Conservation (phyloP, 2,888 invertebrate genomes). For the Apocheima hispidaria region DNA sequence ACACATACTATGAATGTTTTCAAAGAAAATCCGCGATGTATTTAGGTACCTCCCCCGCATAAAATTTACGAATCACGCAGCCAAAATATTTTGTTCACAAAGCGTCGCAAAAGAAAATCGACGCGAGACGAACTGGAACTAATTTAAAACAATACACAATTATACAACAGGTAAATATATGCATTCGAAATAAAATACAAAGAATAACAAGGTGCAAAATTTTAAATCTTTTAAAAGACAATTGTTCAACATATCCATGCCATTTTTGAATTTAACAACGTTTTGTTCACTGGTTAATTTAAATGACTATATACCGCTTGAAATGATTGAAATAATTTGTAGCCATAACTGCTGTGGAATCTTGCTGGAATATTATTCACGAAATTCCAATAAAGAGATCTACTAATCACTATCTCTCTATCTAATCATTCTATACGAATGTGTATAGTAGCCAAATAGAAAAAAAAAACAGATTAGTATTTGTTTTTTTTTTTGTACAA, state of each 20-base stretch:
- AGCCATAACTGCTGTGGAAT: neutral
- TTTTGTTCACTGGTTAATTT: neutral
- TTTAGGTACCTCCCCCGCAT: conserved; percentile 30
- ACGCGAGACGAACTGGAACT: conserved; percentile 11
- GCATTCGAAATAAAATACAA: neutral
- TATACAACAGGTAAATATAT: conserved; percentile 4
- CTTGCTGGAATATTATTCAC: neutral
- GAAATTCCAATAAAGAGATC: neutral
- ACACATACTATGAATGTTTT: conserved; percentile 4
- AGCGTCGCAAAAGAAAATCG: conserved; percentile 19
- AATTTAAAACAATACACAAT: neutral
- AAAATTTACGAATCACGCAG: conserved; percentile 19
- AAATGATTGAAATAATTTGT: neutral
- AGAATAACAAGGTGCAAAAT: conserved; percentile 1
- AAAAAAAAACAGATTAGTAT: too few relatives aligned
- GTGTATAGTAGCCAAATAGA: too few relatives aligned
- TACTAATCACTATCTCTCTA: too few relatives aligned
- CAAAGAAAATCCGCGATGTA: conserved; percentile 21
- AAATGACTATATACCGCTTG: too few relatives aligned
- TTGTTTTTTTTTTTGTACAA: too few relatives aligned
- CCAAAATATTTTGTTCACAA: conserved; percentile 32
- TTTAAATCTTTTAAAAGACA: conserved; percentile 4
- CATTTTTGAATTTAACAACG: neutral
- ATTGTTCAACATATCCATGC: neutral
- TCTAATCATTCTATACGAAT: too few relatives aligned